phyloP scores from a whole-genome alignment of 2,113 vertebrate genomes.

The Thunnus maccoyii region DNA sequence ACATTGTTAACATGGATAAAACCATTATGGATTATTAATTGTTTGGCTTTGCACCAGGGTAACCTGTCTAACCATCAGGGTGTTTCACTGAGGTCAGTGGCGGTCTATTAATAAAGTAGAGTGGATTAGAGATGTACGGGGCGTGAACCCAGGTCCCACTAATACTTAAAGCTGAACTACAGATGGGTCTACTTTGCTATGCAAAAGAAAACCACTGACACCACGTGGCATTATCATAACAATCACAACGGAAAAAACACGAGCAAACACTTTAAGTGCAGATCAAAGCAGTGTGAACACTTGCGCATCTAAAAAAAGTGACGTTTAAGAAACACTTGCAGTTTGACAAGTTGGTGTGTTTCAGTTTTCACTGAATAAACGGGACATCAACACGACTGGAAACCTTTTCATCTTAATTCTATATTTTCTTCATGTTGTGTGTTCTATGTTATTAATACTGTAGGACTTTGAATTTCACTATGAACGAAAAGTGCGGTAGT shows the following conservation, averaged over 20 bases:
- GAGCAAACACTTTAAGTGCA: background rate
- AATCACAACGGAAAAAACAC: background rate
- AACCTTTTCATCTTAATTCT: too few species aligned
- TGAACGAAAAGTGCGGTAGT: too few species aligned
- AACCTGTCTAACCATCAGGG: slow-evolving; percentile 28
- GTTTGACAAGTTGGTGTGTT: background rate
- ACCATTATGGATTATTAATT: background rate
- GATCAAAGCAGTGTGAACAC: background rate
- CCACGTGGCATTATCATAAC: slow-evolving; percentile 36
- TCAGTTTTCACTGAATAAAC: background rate
- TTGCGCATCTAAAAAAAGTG: background rate
- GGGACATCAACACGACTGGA: too few species aligned
- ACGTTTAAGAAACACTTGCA: background rate
- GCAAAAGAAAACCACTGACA: slow-evolving; percentile 4
- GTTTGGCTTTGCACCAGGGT: slow-evolving; percentile 17
- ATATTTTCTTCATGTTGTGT: too few species aligned
- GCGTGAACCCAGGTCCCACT: slow-evolving; percentile 17
- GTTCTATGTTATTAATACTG: too few species aligned
- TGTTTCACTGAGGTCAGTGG: slow-evolving; percentile 45
- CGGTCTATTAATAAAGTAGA: slow-evolving; percentile 68
- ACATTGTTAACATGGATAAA: background rate
- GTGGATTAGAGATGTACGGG: slow-evolving; percentile 56
- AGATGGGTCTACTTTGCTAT: background rate
- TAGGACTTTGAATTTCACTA: too few species aligned
- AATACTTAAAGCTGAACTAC: slow-evolving; percentile 23